These are phyloP conservation scores for Hemichromis elongatus DNA, from an alignment of 2,113 vertebrate species.

Conservation along the genomic window DNA sequence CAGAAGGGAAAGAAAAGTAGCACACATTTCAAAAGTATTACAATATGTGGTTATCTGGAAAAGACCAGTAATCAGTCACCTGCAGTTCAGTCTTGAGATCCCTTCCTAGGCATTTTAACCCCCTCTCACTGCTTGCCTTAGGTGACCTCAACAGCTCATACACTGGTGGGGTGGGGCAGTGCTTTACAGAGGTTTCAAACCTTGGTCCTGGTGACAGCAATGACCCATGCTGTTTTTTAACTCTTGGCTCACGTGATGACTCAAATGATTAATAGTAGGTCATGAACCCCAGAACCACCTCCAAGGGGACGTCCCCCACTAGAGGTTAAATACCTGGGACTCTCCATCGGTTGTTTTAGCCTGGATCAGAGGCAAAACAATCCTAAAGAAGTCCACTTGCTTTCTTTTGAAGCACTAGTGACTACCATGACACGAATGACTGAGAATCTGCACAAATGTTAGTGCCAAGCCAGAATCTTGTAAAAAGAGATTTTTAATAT, in stretches of 20 bases:
- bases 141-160: background rate
- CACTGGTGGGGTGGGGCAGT: background rate
- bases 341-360: background rate
- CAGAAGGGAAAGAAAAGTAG: too few species aligned
- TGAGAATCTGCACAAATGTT: background rate
- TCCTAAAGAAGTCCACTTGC: background rate
- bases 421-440: background rate
- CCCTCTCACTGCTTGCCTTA: background rate
- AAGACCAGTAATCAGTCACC: too few species aligned
- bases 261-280: background rate
- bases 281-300: background rate
- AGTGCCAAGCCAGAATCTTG: background rate
- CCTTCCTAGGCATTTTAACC: background rate
- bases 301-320: background rate
- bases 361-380: background rate
- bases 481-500: background rate
- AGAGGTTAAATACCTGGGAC: background rate
- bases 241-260: background rate
- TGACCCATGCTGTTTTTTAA: background rate
- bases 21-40: too few species aligned
- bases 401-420: background rate
- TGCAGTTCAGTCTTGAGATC: background rate
- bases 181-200: background rate
- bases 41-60: too few species aligned
- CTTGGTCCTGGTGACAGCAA: background rate